A percentile compares a stretch with the other conserved stretches of the same genome.
These are phyloP conservation scores for Stenodema calcarata DNA, from an alignment of 2,888 invertebrate genomes.

Conservation along the genomic window DNA sequence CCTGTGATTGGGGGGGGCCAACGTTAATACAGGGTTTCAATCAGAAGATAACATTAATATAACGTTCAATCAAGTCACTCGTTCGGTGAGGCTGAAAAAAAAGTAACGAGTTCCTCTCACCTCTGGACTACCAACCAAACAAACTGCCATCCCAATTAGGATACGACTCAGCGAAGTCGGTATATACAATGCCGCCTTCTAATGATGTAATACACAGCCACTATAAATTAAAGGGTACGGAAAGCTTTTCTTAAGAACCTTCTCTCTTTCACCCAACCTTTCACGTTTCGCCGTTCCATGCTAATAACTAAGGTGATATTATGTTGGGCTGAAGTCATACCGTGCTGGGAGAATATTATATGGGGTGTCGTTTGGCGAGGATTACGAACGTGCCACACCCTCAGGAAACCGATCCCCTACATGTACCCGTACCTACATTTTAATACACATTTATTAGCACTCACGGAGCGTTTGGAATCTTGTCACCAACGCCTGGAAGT, in stretches of 20 bases:
- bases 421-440: not conserved
- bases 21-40: conserved; percentile 44
- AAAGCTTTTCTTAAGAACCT: not conserved
- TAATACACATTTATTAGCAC: not conserved
- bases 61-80: conserved; percentile 9
- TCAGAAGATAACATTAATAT: conserved; percentile 37
- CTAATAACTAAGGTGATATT: not conserved
- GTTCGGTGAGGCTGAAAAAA: not conserved
- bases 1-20: conserved; percentile 41
- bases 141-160: conserved; percentile 39
- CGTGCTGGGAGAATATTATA: not conserved
- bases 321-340: not conserved
- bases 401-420: not conserved
- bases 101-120: conserved; percentile 11
- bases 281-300: not conserved
- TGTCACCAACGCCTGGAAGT: no score
- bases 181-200: conserved; percentile 13
- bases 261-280: not conserved
- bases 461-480: not conserved
- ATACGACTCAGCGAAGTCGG: not conserved
- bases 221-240: not conserved
- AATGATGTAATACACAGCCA: conserved; percentile 32
- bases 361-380: not conserved
- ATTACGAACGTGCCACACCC: not conserved
- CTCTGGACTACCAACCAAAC: conserved; percentile 14